These are phyloP conservation scores for Erynnis tages DNA, from an alignment of 2,888 invertebrate species.

Conservation along the genomic window DNA sequence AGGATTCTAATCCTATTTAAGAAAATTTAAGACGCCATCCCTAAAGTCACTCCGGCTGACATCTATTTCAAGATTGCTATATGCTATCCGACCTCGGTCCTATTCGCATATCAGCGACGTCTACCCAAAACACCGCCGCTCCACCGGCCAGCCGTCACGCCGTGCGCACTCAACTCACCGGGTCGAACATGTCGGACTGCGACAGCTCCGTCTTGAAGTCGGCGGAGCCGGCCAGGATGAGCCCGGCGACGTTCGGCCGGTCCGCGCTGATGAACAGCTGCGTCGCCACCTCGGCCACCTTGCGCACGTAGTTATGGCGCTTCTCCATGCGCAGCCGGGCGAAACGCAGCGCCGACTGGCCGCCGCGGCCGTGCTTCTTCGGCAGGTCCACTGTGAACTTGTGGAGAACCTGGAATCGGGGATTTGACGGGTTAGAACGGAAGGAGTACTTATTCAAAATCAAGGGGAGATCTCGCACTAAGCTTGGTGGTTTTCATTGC, in stretches of 20 bases:
- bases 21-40: too few species aligned
- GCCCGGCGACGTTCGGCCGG: conserved; percentile 97
- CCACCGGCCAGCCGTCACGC: too few species aligned
- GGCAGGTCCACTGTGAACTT: conserved; percentile 99
- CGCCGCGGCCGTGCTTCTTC: conserved; percentile 99
- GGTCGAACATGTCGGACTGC: conserved; percentile 99
- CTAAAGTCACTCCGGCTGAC: too few species aligned
- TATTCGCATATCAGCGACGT: too few species aligned
- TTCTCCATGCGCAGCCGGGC: conserved; percentile 99
- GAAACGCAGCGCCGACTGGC: conserved; percentile 99
- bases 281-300: conserved; percentile 92
- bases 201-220: conserved; percentile 99
- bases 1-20: too few species aligned
- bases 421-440: background rate
- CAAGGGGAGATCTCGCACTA: too few species aligned
- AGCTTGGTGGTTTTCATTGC: too few species aligned
- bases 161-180: conserved; percentile 91
- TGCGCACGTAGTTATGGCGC: conserved; percentile 99
- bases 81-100: too few species aligned
- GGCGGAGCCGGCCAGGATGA: conserved; percentile 99
- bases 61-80: too few species aligned
- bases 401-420: conserved; percentile 87
- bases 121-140: too few species aligned
- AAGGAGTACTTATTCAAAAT: too few species aligned
- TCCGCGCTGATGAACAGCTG: conserved; percentile 98